Evolutionary conservation across 2,113 vertebrate genomes (phyloP).

Genomic region (Saccopteryx bilineata): DNA sequence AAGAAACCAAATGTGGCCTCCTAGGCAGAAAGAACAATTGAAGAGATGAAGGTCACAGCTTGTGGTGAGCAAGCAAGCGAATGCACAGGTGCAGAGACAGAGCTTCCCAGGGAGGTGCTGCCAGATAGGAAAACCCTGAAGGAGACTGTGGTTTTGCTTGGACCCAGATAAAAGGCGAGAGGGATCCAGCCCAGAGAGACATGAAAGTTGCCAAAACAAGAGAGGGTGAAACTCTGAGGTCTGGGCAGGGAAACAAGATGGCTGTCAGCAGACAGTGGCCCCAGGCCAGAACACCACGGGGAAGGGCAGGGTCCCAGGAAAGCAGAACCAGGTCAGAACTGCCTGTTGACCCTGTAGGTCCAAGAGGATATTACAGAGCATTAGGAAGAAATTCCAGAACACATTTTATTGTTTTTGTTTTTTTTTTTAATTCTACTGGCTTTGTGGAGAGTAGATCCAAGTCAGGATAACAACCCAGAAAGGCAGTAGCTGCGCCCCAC

Average conservation of each 20-base stretch:
- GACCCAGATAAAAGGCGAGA: background rate
- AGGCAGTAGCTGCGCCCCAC: rapidly evolving
- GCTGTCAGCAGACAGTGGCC: background rate
- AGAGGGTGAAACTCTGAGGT: background rate
- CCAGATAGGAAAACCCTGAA: background rate
- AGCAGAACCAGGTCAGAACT: background rate
- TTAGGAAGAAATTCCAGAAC: rapidly evolving
- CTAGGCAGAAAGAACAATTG: no score
- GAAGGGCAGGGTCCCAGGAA: background rate
- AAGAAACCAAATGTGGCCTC: no score
- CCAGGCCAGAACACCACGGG: background rate
- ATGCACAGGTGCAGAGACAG: background rate
- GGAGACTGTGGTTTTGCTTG: background rate
- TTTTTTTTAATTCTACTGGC: background rate
- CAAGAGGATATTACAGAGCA: background rate
- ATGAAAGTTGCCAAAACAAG: background rate
- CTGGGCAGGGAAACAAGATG: no score
- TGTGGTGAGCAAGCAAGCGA: background rate
- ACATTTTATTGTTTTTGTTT: background rate
- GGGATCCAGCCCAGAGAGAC: background rate
- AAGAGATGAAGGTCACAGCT: background rate
- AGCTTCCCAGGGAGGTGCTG: background rate
- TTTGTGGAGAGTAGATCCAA: background rate
- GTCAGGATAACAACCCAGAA: background rate
- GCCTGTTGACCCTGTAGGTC: background rate